These are phyloP conservation scores for Drosophila yooni DNA, from an alignment of 2,888 invertebrate genomes.

Conservation along the genomic window DNA sequence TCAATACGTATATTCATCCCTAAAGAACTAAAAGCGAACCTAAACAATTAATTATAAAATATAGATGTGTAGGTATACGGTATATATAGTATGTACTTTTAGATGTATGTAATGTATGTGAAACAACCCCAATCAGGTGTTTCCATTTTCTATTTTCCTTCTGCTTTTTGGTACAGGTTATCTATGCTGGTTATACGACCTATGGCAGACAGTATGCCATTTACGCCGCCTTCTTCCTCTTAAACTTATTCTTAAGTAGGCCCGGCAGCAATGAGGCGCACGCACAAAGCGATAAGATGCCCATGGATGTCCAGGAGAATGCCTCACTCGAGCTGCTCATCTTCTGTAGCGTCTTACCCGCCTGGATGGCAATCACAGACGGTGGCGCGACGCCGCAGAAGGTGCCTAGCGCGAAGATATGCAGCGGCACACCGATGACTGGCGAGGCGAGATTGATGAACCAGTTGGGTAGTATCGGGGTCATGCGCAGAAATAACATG, in stretches of 20 bases:
- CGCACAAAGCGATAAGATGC: constrained; percentile 92
- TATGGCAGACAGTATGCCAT: background rate
- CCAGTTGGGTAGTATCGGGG: constrained; percentile 99
- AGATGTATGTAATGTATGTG: background rate
- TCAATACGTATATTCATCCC: constrained; percentile 15
- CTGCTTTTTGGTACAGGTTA: constrained; percentile 46
- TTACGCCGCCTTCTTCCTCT: constrained; percentile 86
- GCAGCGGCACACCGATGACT: constrained; percentile 96
- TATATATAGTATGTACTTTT: constrained; percentile 15
- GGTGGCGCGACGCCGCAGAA: constrained; percentile 98
- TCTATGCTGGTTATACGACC: constrained; percentile 18
- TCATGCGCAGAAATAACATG: constrained; percentile 97
- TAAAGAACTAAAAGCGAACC: constrained; percentile 12
- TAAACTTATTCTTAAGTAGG: constrained; percentile 91
- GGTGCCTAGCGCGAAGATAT: constrained; percentile 97
- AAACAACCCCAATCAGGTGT: constrained; percentile 20
- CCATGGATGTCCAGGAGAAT: constrained; percentile 94
- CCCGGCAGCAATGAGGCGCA: constrained; percentile 94
- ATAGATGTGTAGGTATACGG: constrained; percentile 7
- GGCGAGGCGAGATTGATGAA: constrained; percentile 95
- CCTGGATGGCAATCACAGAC: constrained; percentile 98
- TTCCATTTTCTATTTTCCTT: constrained; percentile 2
- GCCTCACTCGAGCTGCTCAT: constrained; percentile 95
- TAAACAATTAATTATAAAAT: constrained; percentile 33
- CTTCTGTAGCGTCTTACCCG: constrained; percentile 97